Evolutionary conservation across 2,113 vertebrate species (phyloP).

Genomic region (Odobenus rosmarus): DNA sequence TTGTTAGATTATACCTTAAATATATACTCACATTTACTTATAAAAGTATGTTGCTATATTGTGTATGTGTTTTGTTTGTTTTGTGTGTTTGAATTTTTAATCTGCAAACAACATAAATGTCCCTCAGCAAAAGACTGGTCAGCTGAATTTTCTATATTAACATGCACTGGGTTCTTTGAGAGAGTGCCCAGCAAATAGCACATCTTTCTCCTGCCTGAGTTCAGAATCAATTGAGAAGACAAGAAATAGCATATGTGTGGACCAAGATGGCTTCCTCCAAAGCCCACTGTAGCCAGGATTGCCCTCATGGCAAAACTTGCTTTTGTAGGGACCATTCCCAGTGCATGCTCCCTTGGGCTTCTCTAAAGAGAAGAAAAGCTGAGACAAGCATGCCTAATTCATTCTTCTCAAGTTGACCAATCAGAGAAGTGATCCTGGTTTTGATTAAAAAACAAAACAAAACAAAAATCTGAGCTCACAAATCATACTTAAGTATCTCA

Average conservation of each 20-base stretch:
- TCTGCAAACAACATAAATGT: neutral
- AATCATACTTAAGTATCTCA: neutral
- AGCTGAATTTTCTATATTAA: neutral
- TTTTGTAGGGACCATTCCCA: neutral
- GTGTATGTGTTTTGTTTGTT: neutral
- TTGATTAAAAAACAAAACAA: neutral
- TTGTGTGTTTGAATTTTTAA: neutral
- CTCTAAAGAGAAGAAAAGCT: neutral
- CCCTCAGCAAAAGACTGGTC: neutral
- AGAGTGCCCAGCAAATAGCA: neutral
- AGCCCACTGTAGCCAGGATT: fast-evolving
- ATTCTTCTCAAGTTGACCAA: neutral
- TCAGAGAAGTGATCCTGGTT: neutral
- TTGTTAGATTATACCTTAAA: neutral
- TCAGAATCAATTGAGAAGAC: neutral
- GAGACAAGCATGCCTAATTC: neutral
- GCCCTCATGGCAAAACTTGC: neutral
- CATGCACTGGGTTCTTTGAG: neutral
- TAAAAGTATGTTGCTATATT: neutral
- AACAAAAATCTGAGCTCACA: neutral
- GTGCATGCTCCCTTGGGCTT: neutral
- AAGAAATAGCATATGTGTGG: neutral
- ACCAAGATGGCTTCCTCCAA: neutral
- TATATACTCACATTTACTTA: neutral
- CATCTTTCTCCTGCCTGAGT: neutral